A percentile compares a stretch with the other conserved stretches of the same genome.
Conservation (phyloP, 2,113 vertebrate genomes). For the Chunga burmeisteri region DNA sequence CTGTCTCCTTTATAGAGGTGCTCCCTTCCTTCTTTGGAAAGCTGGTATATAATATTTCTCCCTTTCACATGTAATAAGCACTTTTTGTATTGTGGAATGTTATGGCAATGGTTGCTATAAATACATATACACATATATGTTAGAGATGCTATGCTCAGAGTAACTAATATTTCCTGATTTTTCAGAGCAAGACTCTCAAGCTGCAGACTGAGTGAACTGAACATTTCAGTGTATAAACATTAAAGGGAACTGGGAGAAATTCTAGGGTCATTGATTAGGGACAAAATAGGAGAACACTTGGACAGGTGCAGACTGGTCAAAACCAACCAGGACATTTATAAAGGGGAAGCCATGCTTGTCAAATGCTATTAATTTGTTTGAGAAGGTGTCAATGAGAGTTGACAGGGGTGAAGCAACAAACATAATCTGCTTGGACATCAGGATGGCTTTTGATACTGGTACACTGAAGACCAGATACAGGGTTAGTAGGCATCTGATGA, state of each 20-base stretch:
- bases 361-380: slow-evolving; percentile 71
- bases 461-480: slow-evolving; percentile 37
- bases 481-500: slow-evolving; percentile 9
- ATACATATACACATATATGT: not conserved
- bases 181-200: not conserved
- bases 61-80: not conserved
- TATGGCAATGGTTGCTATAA: not conserved
- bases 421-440: slow-evolving; percentile 68
- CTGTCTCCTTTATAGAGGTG: not conserved
- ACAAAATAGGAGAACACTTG: slow-evolving; percentile 44
- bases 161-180: not conserved
- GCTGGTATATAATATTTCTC: not conserved
- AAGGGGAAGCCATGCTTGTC: slow-evolving; percentile 70
- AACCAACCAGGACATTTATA: slow-evolving; percentile 56
- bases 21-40: not conserved
- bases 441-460: slow-evolving; percentile 63
- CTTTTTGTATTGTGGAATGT: not conserved
- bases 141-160: not conserved
- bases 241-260: slow-evolving; percentile 33
- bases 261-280: slow-evolving; percentile 48
- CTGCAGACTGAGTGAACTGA: not conserved
- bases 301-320: slow-evolving; percentile 56
- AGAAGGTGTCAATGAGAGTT: slow-evolving; percentile 65
- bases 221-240: not conserved
- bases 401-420: slow-evolving; percentile 68